phyloP scores from a whole-genome alignment of 2,113 vertebrate species.

The Crotalus tigris region DNA sequence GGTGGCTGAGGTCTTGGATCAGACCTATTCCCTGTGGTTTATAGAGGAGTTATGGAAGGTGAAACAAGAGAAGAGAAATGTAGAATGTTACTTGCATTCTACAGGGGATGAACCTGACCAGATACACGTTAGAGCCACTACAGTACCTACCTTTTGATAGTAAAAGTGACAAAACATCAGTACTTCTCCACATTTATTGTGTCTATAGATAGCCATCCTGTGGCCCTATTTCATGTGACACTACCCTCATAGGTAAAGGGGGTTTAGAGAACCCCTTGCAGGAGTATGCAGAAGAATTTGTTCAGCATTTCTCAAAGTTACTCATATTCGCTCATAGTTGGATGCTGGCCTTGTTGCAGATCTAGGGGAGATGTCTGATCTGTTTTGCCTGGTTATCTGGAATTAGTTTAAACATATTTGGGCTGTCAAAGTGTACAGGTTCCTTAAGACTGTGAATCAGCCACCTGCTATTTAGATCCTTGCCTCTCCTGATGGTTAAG shows the following conservation, averaged over 20 bases:
- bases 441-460: neutral
- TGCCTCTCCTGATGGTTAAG: no score
- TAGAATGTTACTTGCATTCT: neutral
- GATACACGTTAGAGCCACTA: neutral
- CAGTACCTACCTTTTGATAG: neutral
- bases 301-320: neutral
- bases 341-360: neutral
- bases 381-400: neutral
- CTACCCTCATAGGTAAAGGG: neutral
- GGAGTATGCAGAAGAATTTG: neutral
- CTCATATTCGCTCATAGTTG: neutral
- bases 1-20: neutral
- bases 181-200: neutral
- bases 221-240: neutral
- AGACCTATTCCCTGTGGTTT: neutral
- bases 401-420: neutral
- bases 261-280: neutral
- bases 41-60: neutral
- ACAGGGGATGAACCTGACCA: neutral
- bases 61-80: neutral
- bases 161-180: neutral
- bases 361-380: neutral
- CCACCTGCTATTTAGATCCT: neutral
- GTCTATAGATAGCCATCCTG: neutral
- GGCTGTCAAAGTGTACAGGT: neutral